Evolutionary conservation across 2,888 invertebrate genomes (phyloP), one percentile per base, ranked within the genome.

Genomic region (Timema cristinae): DNA sequence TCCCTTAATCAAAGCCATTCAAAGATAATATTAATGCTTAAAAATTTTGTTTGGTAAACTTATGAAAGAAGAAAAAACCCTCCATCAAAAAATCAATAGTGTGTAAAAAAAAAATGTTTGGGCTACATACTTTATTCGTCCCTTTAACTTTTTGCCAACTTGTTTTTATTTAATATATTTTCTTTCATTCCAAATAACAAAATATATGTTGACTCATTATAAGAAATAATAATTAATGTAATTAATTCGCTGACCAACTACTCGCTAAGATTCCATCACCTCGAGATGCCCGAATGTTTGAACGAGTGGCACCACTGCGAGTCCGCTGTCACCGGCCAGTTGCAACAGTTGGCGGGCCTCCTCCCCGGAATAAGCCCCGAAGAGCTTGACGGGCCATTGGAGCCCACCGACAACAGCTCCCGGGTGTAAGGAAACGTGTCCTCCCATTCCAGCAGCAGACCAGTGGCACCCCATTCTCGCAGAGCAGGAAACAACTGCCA

Each of bases 251-350:
- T 56, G 15, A 15, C 56, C 6, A 6, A 56, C 15, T 56, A n/a
- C 6, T 15, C 15, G n/a, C n/a, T n/a, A n/a, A n/a, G 50, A 68
- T 15, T 52, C 16, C 13, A 70, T 61, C 77, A 84, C 84, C 80
- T 95, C 95, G 85, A 94, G 86, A 81, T 95, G 94, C 0, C 94
- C 94, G 79, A 95, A 91, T 0, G 93, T 92, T 83, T 94, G 95
- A n/a, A 95, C 86, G 16, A 95, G 83, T 49, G 94, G 94, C 68
- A 94, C 89, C 61, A 92, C 88, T 74, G 87, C 86, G 72, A 95
- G 82, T 0, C 86, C 86, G 78, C 87, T 86, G 72, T 89, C 85
- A 73, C 86, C 86, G 47, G 91, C 91, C 79, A 90, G 84, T 73
- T 87, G 82, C 69, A 91, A 81, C 69, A 95, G 88, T 77, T 87